phyloP scores from a whole-genome alignment of 2,797 vertebrate genomes.

The Sebastes umbrosus region DNA sequence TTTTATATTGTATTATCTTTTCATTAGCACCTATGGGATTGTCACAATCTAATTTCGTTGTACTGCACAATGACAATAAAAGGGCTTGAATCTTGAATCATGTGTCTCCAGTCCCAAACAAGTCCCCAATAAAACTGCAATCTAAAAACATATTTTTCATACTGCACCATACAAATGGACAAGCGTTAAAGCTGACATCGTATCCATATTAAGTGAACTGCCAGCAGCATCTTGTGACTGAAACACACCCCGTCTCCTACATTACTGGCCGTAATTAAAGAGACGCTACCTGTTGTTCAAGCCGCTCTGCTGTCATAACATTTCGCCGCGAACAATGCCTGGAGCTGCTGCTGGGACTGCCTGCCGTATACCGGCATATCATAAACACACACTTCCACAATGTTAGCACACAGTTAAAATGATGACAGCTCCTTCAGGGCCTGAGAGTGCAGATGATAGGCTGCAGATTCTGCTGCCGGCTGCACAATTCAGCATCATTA shows the following conservation, averaged over 20 bases:
- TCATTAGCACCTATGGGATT: too few relatives aligned
- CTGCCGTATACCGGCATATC: not conserved
- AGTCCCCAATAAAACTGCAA: too few relatives aligned
- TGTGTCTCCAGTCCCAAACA: too few relatives aligned
- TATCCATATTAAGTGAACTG: not conserved
- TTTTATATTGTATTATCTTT: too few relatives aligned
- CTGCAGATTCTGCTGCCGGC: slow-evolving; percentile 15
- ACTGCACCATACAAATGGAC: not conserved
- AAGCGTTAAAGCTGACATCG: not conserved
- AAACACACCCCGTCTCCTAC: not conserved
- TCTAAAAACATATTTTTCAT: too few relatives aligned
- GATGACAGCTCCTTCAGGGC: slow-evolving; percentile 8
- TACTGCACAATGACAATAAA: too few relatives aligned
- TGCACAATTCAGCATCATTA: slow-evolving; percentile 38
- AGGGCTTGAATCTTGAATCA: too few relatives aligned
- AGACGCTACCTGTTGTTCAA: slow-evolving; percentile 22
- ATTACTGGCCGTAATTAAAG: slow-evolving; percentile 1
- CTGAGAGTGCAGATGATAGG: not conserved
- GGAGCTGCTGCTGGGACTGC: not conserved
- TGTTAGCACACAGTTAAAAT: not conserved
- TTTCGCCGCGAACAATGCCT: not conserved
- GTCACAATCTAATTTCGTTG: too few relatives aligned
- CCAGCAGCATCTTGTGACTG: not conserved
- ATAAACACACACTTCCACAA: not conserved
- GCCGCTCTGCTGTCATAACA: not conserved